Evolutionary conservation across 2,113 vertebrate species (phyloP).

Genomic region (Psilopsiagon aurifrons): DNA sequence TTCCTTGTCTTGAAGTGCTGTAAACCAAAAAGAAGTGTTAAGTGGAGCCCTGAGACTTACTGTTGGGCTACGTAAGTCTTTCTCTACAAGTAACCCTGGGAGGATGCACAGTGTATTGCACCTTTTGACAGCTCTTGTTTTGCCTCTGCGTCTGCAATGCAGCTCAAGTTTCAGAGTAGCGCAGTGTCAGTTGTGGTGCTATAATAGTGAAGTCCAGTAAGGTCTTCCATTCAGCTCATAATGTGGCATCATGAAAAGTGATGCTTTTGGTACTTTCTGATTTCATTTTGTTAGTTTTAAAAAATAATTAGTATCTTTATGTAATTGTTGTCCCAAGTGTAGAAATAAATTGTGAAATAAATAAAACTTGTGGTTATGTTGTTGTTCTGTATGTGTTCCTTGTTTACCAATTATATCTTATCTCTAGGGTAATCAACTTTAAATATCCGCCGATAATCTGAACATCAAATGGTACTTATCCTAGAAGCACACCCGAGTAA

Average conservation of each 20-base stretch:
- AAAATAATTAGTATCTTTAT: neutral
- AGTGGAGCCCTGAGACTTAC: neutral
- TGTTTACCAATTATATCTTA: conserved; percentile 63
- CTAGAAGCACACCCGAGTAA: conserved; percentile 26
- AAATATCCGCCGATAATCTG: conserved; percentile 53
- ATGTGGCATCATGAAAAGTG: rapidly evolving
- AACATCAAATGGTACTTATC: conserved; percentile 35
- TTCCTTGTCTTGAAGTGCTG: neutral
- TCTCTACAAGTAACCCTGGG: neutral
- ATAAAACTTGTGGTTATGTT: neutral
- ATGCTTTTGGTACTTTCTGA: neutral
- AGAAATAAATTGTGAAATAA: neutral
- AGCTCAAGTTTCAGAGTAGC: neutral
- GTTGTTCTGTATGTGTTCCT: conserved; percentile 43
- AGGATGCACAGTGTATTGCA: rapidly evolving
- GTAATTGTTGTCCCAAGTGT: neutral
- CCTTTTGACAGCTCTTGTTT: neutral
- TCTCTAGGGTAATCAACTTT: conserved; percentile 61
- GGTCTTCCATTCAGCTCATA: neutral
- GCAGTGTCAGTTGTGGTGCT: neutral
- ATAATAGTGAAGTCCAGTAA: neutral
- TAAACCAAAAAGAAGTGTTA: neutral
- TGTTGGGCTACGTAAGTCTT: neutral
- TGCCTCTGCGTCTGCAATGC: rapidly evolving
- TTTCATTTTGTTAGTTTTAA: neutral